Conservation (phyloP, 2,888 invertebrate genomes). For the Chloroclystis v-ata region DNA sequence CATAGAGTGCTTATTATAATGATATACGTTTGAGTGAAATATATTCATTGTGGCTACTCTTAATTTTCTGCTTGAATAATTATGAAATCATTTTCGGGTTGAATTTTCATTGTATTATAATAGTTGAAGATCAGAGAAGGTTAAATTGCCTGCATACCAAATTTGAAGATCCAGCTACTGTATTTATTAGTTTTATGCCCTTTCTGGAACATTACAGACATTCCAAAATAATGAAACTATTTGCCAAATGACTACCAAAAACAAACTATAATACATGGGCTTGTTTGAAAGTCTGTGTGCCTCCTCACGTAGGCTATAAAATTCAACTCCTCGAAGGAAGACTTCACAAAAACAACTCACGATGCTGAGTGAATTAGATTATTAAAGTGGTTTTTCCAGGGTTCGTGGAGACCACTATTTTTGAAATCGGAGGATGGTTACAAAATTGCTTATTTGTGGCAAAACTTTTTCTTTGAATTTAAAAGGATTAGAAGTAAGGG, state of each 20-base stretch:
- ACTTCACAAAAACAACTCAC: conserved; percentile 57
- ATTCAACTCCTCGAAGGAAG: conserved; percentile 50
- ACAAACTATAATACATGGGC: conserved; percentile 2
- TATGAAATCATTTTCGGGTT: no score
- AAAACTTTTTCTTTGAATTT: no score
- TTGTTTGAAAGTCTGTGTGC: conserved; percentile 13
- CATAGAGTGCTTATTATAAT: neutral
- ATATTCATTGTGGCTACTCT: no score
- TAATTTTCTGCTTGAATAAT: no score
- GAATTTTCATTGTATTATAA: no score
- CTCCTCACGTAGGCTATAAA: conserved; percentile 62
- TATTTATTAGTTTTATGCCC: no score
- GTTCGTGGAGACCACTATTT: neutral
- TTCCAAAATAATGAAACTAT: no score
- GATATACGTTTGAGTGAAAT: neutral
- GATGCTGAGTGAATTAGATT: conserved; percentile 56
- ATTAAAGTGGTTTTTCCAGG: conserved; percentile 32
- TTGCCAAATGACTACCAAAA: neutral
- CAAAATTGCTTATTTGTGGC: neutral
- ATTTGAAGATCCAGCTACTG: no score
- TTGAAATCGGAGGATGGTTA: neutral
- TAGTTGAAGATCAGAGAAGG: no score
- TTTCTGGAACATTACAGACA: no score
- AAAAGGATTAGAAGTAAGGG: no score
- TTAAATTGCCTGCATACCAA: no score